Percentiles rank a stretch among this genome's conserved stretches.
Evolutionary conservation across 30 jellyfish, hydroid and myxozoan genomes (phyloP).

Genomic region (Aurelia sp.): DNA sequence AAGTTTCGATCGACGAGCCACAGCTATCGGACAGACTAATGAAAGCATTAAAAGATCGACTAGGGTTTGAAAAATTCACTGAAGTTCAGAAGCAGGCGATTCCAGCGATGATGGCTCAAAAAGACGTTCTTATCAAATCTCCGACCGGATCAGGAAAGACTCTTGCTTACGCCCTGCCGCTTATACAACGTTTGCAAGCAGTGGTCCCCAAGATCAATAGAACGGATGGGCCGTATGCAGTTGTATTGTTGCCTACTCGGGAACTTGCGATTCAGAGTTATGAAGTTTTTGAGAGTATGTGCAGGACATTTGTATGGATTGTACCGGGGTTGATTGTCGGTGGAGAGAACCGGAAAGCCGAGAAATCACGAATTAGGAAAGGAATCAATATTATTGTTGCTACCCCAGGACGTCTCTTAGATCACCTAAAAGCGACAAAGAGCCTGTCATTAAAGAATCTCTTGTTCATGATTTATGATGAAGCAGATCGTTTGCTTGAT

Average conservation of each 20-base stretch:
- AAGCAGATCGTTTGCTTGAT: constrained; percentile 95
- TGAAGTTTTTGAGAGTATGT: constrained; percentile 72
- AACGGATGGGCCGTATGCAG: constrained; percentile 92
- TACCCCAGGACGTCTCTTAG: constrained; percentile 97
- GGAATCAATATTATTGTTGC: constrained; percentile 94
- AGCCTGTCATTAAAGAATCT: constrained; percentile 72
- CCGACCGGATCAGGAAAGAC: constrained; percentile 99
- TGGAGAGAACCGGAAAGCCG: constrained; percentile 97
- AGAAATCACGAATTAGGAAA: constrained; percentile 89
- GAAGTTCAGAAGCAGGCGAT: constrained; percentile 71
- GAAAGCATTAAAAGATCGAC: constrained; percentile 64
- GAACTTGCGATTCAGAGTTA: constrained; percentile 95
- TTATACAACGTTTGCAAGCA: constrained; percentile 74
- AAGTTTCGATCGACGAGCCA: constrained; percentile 27
- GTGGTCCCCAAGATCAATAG: constrained; percentile 72
- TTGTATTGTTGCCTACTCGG: constrained; percentile 91
- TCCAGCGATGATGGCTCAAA: constrained; percentile 77
- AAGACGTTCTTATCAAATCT: constrained; percentile 86
- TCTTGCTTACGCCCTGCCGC: constrained; percentile 88
- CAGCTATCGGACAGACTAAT: constrained; percentile 49
- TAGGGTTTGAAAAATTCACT: constrained; percentile 71
- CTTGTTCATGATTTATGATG: constrained; percentile 77
- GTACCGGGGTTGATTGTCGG: constrained; percentile 96
- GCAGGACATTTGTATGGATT: constrained; percentile 87
- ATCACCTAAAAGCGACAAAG: constrained; percentile 89